Percentiles rank a stretch among this genome's conserved stretches.
phyloP scores from a whole-genome alignment of 2,888 invertebrate genomes.

The Pristionchus maxplancki region DNA sequence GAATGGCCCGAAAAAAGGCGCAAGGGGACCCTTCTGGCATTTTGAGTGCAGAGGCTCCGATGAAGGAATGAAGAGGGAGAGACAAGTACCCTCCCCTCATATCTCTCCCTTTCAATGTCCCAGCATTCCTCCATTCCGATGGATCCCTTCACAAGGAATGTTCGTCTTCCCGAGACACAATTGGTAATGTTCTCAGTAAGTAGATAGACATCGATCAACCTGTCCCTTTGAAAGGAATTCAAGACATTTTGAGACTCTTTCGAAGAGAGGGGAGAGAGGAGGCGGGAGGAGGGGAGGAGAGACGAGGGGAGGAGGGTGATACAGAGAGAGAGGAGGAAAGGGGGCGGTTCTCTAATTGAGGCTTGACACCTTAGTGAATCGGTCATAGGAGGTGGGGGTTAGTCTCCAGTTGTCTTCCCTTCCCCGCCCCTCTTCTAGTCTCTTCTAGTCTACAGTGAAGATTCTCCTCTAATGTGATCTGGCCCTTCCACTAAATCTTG shows the following conservation, averaged over 20 bases:
- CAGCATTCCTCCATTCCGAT: neutral
- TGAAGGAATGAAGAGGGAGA: neutral
- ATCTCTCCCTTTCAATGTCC: neutral
- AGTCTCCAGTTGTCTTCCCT: neutral
- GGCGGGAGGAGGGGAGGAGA: neutral
- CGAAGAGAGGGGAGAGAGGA: neutral
- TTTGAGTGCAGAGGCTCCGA: neutral
- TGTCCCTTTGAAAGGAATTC: neutral
- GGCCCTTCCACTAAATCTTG: neutral
- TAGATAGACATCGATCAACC: constrained; percentile 22
- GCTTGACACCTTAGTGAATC: constrained; percentile 52
- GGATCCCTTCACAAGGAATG: neutral
- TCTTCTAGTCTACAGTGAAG: constrained; percentile 40
- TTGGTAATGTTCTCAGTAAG: constrained; percentile 14
- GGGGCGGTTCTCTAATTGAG: constrained; percentile 49
- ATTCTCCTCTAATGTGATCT: constrained; percentile 25
- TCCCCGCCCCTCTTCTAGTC: neutral
- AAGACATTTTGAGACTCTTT: constrained; percentile 26
- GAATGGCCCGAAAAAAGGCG: constrained; percentile 34
- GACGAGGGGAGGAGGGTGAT: constrained; percentile 3
- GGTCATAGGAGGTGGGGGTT: constrained; percentile 35
- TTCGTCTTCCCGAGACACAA: neutral
- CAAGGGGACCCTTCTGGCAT: constrained; percentile 31
- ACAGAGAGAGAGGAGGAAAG: constrained; percentile 36
- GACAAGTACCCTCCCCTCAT: constrained; percentile 7